Evolutionary conservation across 2,113 vertebrate genomes (phyloP), one percentile per base, ranked within the genome.

Genomic region (Tragelaphus scriptus): DNA sequence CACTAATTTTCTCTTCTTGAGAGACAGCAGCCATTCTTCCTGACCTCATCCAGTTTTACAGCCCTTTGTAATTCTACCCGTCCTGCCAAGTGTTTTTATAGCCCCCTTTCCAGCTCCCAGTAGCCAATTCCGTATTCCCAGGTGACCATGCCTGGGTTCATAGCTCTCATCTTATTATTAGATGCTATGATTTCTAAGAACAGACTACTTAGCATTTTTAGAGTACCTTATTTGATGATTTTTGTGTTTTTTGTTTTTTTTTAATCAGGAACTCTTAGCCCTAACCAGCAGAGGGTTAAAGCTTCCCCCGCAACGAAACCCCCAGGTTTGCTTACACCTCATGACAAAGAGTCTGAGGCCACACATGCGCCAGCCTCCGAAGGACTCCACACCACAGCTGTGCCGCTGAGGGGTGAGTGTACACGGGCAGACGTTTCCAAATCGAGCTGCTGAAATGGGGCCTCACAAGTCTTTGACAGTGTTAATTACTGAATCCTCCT

Each of bases 371-470:
- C 95, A 30, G 6, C 63, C 16, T 2, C 89, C 1, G 49, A 96
- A 0, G 28, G 56, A 55, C 80, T 51, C 63, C 86, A 81, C 75
- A 28, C 44, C 32, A 19, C 56, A 94, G 97, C 94, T 94, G 82
- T 49, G 89, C 58, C 0, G 3, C 92, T 81, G 63, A 91, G 95
- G 87, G 89, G 88, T 85, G 94, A 95, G 95, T 88, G 77, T 44
- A 44, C 79, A 36, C 0, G 5, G 75, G 93, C 88, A 81, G 55
- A 56, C 7, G 30, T 91, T 96, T 96, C 95, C 97, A 95, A 90
- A 55, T 21, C 1, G n/a, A 95, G 91, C 86, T 97, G 97, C 94
- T 96, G 94, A 95, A 96, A 97, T 40, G 94, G 88, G 95, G 90
- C 95, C 94, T 98, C 95, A 10, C 30, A 63, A 77, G 91, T 68